Percentiles rank a stretch among this genome's conserved stretches.
Evolutionary conservation across 92 coral and sea anemone genomes (phyloP).

Genomic region (Muricea muricata): DNA sequence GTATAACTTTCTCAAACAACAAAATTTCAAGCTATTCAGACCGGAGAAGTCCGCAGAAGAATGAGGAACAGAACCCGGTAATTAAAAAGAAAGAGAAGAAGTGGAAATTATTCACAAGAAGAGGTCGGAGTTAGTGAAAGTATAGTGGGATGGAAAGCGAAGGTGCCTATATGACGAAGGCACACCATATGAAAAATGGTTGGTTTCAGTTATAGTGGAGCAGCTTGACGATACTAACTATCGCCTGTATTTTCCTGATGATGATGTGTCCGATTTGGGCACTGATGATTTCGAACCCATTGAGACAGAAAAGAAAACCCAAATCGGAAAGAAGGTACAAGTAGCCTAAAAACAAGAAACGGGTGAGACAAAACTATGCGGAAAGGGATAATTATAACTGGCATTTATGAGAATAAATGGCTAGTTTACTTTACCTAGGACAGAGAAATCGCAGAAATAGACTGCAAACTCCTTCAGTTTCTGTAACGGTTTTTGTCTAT

Average conservation of each 20-base stretch:
- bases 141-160: constrained; percentile 37
- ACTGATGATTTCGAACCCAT: constrained; percentile 30
- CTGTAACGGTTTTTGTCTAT: background rate
- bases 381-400: constrained; percentile 22
- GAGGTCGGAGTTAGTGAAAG: constrained; percentile 31
- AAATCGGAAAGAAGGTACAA: constrained; percentile 22
- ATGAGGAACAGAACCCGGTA: constrained; percentile 5
- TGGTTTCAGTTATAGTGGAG: constrained; percentile 16
- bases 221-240: constrained; percentile 36
- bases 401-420: too few species aligned
- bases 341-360: constrained; percentile 28
- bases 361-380: constrained; percentile 35
- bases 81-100: constrained; percentile 1
- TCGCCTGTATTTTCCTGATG: constrained; percentile 34
- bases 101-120: constrained; percentile 41
- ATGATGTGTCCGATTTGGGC: constrained; percentile 18
- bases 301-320: constrained; percentile 28
- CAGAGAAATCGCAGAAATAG: constrained; percentile 24
- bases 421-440: background rate
- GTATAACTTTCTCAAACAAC: background rate
- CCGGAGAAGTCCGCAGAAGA: constrained; percentile 13
- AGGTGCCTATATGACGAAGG: constrained; percentile 47
- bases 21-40: constrained; percentile 6
- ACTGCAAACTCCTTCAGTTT: constrained; percentile 26
- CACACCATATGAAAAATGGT: constrained; percentile 32